Evolutionary conservation across 1,140 invertebrate genomes (phyloP).

Genomic region (Cataglyphis hispanica): DNA sequence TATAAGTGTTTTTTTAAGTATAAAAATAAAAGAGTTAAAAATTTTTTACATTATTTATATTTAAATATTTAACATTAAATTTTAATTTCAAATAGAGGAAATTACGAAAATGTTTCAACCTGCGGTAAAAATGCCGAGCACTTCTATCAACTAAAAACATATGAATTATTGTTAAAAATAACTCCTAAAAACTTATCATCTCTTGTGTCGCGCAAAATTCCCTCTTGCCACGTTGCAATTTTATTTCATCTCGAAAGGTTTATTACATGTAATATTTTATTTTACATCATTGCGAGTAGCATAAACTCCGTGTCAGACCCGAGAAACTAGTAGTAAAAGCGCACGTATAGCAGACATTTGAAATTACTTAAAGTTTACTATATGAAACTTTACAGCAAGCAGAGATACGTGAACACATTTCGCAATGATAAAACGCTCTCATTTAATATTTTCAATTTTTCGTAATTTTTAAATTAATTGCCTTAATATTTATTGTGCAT

Average conservation of each 20-base stretch:
- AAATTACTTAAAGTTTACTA: slow-evolving; percentile 23
- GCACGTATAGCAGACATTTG: background rate
- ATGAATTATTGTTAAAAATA: slow-evolving; percentile 28
- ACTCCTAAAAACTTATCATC: background rate
- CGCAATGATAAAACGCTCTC: background rate
- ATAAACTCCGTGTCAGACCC: background rate
- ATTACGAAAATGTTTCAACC: background rate
- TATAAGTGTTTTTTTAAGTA: background rate
- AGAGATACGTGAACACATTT: background rate
- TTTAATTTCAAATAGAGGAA: background rate
- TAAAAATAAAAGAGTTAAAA: background rate
- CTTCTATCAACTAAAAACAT: background rate
- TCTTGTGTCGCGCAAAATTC: background rate
- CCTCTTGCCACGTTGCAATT: slow-evolving; percentile 2
- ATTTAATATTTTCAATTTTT: background rate
- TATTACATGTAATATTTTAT: slow-evolving; percentile 20
- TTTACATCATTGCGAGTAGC: slow-evolving; percentile 32
- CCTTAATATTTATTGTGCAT: background rate
- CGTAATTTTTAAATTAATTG: background rate
- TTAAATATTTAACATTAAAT: background rate
- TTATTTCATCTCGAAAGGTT: background rate
- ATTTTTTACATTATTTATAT: slow-evolving; percentile 4
- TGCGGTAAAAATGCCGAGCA: background rate
- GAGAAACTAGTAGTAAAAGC: slow-evolving; percentile 10
- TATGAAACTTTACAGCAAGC: background rate